Conservation (phyloP, 23 tunicate genomes). For the Ciona savignyi region DNA sequence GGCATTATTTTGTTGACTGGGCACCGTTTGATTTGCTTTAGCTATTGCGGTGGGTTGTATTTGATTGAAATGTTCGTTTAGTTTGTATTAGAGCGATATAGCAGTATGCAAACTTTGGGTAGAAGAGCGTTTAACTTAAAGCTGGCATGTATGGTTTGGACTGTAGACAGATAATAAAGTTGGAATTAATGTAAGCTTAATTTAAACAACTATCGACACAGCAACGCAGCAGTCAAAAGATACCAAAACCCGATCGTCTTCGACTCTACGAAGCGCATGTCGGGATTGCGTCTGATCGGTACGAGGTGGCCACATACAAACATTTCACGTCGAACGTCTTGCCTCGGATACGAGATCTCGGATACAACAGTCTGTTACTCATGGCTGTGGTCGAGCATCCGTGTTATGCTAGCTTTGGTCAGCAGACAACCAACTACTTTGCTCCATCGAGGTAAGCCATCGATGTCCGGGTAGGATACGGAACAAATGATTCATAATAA, state of each 20-base stretch:
- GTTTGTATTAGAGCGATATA: too few species aligned
- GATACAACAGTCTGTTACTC: constrained; percentile 85
- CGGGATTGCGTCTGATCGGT: constrained; percentile 14
- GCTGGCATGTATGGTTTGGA: too few species aligned
- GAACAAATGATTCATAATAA: too few species aligned
- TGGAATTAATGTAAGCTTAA: too few species aligned
- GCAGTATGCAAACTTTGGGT: too few species aligned
- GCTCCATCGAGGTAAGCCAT: constrained; percentile 57
- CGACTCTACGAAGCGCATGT: constrained; percentile 63
- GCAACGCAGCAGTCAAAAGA: not conserved
- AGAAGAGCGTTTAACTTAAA: too few species aligned
- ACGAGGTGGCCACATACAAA: constrained; percentile 50
- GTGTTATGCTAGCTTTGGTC: constrained; percentile 69
- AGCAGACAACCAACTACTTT: constrained; percentile 65
- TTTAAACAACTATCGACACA: too few species aligned
- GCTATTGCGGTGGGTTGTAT: too few species aligned
- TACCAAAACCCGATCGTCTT: constrained; percentile 14
- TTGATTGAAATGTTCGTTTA: too few species aligned
- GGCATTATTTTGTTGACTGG: too few species aligned
- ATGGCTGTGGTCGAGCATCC: constrained; percentile 96
- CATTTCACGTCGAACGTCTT: constrained; percentile 59
- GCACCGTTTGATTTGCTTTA: too few species aligned
- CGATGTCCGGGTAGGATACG: too few species aligned
- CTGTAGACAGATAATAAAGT: not conserved
- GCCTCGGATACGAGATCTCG: constrained; percentile 71